These are phyloP conservation scores for Phaedon cochleariae DNA, from an alignment of 2,888 invertebrate genomes.

Conservation along the genomic window DNA sequence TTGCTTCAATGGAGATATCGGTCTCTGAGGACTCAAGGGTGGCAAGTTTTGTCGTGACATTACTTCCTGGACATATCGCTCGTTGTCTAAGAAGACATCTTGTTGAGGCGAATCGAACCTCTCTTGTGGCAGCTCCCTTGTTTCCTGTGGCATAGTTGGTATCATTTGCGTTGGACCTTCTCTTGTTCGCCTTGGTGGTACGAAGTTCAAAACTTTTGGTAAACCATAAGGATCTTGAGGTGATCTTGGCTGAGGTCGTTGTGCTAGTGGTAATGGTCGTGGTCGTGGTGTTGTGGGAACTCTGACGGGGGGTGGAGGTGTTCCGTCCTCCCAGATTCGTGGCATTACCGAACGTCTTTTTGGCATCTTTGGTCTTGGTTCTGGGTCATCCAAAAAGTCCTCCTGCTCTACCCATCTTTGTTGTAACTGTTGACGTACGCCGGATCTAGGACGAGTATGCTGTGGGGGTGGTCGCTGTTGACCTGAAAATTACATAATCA, in stretches of 20 bases:
- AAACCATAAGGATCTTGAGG: neutral
- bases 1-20: neutral
- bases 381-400: neutral
- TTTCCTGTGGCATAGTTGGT: neutral
- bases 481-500: neutral
- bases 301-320: neutral
- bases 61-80: neutral
- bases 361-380: neutral
- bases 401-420: neutral
- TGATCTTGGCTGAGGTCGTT: neutral
- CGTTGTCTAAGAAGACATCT: neutral
- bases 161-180: neutral
- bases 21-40: neutral
- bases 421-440: neutral
- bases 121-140: neutral
- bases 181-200: too few relatives aligned
- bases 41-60: neutral
- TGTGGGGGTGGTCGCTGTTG: neutral
- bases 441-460: neutral
- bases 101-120: neutral
- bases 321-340: neutral
- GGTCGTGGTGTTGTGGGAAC: neutral
- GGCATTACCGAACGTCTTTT: neutral
- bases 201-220: neutral
- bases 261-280: neutral